phyloP scores from a whole-genome alignment of 2,797 vertebrate species.

The Alca torda region DNA sequence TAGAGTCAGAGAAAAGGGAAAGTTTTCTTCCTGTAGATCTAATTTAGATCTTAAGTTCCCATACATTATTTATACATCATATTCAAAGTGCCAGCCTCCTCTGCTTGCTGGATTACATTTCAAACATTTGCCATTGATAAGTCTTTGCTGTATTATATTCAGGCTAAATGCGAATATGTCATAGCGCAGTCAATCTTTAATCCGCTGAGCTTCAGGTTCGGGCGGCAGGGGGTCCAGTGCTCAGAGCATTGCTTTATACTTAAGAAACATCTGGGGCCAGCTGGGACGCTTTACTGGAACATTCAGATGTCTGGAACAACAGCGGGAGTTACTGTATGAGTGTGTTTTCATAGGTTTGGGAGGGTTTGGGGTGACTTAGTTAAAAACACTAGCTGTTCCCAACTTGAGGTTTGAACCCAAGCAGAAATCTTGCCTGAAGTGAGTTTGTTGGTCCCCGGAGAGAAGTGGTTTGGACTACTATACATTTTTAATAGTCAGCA shows the following conservation, averaged over 20 bases:
- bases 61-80: slow-evolving; percentile 61
- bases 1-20: slow-evolving; percentile 38
- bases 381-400: slow-evolving; percentile 72
- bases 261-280: slow-evolving; percentile 67
- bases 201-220: slow-evolving; percentile 40
- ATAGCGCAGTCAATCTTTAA: slow-evolving; percentile 60
- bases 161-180: slow-evolving; percentile 41
- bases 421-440: slow-evolving; percentile 69
- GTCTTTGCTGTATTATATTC: slow-evolving; percentile 43
- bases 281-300: slow-evolving; percentile 61
- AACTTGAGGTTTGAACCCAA: slow-evolving; percentile 74
- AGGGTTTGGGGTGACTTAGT: slow-evolving; percentile 68
- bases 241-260: slow-evolving; percentile 57
- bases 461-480: slow-evolving; percentile 71
- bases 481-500: slow-evolving; percentile 66
- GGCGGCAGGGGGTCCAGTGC: slow-evolving; percentile 34
- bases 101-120: slow-evolving; percentile 57
- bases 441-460: slow-evolving; percentile 56
- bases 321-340: slow-evolving; percentile 58
- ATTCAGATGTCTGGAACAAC: slow-evolving; percentile 61
- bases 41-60: slow-evolving; percentile 49
- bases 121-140: slow-evolving; percentile 66
- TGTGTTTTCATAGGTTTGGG: slow-evolving; percentile 44
- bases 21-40: slow-evolving; percentile 50
- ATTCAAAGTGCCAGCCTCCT: slow-evolving; percentile 27